These are phyloP conservation scores for Myrmophylax atrothorax DNA, from an alignment of 2,113 vertebrate species.

Conservation along the genomic window DNA sequence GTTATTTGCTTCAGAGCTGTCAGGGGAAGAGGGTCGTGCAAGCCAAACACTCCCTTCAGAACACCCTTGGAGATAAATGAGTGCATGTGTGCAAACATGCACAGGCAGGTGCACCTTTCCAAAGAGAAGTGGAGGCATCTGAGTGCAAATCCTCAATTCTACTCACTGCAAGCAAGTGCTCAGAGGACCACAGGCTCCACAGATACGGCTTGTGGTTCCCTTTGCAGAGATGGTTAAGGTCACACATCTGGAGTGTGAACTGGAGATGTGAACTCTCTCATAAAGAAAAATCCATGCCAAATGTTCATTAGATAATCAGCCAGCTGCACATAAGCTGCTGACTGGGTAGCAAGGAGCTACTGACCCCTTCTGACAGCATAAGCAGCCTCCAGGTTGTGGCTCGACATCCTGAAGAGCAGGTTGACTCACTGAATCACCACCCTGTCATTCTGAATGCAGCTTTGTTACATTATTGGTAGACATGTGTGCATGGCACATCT, in stretches of 20 bases:
- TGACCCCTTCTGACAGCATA: neutral
- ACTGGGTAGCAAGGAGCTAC: neutral
- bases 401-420: neutral
- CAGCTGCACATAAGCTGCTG: neutral
- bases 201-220: neutral
- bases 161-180: neutral
- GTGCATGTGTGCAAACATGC: rapidly evolving
- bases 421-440: neutral
- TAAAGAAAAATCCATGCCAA: neutral
- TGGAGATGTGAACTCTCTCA: neutral
- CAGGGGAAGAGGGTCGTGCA: neutral
- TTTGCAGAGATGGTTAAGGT: neutral
- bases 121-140: neutral
- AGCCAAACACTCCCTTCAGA: neutral
- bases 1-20: neutral
- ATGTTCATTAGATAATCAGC: neutral
- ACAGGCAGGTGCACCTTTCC: neutral
- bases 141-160: neutral
- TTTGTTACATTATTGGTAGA: neutral
- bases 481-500: neutral
- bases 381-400: neutral
- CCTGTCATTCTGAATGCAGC: neutral
- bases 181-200: neutral
- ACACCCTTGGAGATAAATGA: neutral
- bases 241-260: neutral